Conservation (phyloP, 2,113 vertebrate species). For the Ariopsis seemanni region DNA sequence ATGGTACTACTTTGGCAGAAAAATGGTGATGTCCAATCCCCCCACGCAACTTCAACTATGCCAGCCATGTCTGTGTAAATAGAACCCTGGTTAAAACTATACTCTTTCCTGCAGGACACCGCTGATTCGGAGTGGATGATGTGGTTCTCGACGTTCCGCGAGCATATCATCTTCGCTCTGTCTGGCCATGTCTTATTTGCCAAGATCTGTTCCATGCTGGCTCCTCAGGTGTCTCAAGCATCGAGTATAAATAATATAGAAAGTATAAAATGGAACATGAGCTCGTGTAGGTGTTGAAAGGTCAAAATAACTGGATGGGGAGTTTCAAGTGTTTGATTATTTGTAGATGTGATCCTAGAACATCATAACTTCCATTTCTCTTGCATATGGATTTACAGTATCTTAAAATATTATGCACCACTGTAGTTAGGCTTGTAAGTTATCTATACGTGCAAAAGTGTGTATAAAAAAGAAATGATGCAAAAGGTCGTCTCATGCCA, state of each 20-base stretch:
- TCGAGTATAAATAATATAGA: not conserved
- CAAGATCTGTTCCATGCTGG: conserved; percentile 89
- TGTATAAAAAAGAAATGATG: no score
- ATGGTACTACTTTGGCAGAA: conserved; percentile 93
- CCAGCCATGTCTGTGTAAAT: not conserved
- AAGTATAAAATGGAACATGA: not conserved
- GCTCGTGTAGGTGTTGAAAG: not conserved
- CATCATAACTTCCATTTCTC: not conserved
- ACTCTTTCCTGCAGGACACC: conserved; percentile 73
- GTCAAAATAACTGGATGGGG: not conserved
- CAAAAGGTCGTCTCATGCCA: no score
- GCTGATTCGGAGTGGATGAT: conserved; percentile 96
- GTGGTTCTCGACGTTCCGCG: conserved; percentile 94
- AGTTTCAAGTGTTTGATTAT: not conserved
- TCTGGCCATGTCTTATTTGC: conserved; percentile 90
- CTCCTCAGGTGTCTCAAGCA: conserved; percentile 80
- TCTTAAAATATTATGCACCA: not conserved
- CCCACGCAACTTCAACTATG: not conserved
- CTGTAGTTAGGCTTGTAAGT: not conserved
- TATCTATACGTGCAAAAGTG: not conserved
- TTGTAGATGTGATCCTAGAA: not conserved
- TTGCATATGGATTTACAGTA: not conserved
- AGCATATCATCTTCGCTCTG: conserved; percentile 88
- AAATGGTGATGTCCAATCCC: conserved; percentile 81
- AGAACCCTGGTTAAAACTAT: not conserved